A percentile compares a stretch with the other conserved stretches of the same genome.
Evolutionary conservation across 35 echinoderm and acorn worm species (phyloP).

Genomic region (Amphiura filiformis): DNA sequence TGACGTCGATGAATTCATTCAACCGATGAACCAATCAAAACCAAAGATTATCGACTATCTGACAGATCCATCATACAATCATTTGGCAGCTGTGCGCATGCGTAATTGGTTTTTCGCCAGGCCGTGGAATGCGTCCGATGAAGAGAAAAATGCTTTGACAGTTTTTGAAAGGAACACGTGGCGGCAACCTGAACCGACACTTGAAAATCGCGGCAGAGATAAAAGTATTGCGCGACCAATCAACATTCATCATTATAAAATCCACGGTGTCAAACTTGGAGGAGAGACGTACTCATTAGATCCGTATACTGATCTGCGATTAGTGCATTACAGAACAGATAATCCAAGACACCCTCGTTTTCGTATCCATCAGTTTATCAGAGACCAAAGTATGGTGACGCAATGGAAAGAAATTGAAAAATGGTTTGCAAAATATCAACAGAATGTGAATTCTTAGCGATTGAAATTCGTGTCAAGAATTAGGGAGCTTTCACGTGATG

Average conservation of each 20-base stretch:
- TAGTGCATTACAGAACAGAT: constrained; percentile 81
- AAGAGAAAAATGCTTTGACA: constrained; percentile 23
- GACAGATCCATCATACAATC: background rate
- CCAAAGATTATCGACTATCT: constrained; percentile 43
- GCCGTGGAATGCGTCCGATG: constrained; percentile 37
- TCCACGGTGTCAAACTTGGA: constrained; percentile 85
- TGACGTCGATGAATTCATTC: constrained; percentile 83
- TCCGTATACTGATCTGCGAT: constrained; percentile 69
- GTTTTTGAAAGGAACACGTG: constrained; percentile 85
- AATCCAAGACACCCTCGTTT: constrained; percentile 78
- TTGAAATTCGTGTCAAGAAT: background rate
- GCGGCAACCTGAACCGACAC: constrained; percentile 56
- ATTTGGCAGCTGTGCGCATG: constrained; percentile 20
- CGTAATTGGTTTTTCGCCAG: constrained; percentile 84
- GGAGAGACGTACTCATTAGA: constrained; percentile 74
- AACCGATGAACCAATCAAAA: constrained; percentile 61
- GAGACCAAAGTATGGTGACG: constrained; percentile 63
- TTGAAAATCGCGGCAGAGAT: constrained; percentile 66
- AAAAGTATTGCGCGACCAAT: constrained; percentile 79
- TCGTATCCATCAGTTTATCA: constrained; percentile 63
- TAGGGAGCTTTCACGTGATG: too few species aligned
- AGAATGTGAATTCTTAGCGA: too few species aligned
- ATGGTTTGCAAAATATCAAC: too few species aligned
- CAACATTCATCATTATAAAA: constrained; percentile 87
- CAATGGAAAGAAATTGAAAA: constrained; percentile 63